Percentiles rank a stretch among this genome's conserved stretches.
These are phyloP conservation scores for Phenganax subtilis DNA, from an alignment of 92 coral and sea anemone genomes.

Conservation along the genomic window DNA sequence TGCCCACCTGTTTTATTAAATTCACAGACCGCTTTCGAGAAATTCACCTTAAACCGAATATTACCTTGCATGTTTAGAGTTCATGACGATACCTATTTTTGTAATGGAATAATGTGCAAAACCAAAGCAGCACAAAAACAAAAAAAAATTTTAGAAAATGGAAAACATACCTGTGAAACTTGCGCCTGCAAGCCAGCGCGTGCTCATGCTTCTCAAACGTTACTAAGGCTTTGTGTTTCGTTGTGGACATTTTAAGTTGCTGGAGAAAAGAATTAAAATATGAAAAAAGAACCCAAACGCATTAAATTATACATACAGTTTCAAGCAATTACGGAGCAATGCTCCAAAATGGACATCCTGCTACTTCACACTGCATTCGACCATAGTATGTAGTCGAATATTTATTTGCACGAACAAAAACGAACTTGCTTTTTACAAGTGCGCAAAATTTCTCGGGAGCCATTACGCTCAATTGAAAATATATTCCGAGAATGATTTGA, in stretches of 20 bases:
- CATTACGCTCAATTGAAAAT: neutral
- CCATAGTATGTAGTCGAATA: no score
- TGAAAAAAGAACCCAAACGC: no score
- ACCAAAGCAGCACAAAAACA: neutral
- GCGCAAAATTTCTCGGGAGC: neutral
- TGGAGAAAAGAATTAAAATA: slow-evolving; percentile 33
- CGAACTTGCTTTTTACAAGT: neutral
- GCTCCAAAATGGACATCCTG: no score
- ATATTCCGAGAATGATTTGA: no score
- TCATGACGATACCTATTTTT: neutral
- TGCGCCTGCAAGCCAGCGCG: slow-evolving; percentile 98
- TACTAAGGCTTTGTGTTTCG: slow-evolving; percentile 95
- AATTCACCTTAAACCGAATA: no score
- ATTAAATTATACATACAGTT: no score
- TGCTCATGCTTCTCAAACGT: slow-evolving; percentile 98
- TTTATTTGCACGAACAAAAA: no score
- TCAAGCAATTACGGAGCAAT: no score
- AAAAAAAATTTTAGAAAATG: neutral
- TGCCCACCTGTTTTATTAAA: no score
- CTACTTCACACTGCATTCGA: no score
- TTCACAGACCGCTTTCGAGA: no score
- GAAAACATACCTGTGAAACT: slow-evolving; percentile 81
- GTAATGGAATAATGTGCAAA: neutral
- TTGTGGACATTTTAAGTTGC: slow-evolving; percentile 99
- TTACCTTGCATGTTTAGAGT: neutral